These are phyloP conservation scores for Babylonia areolata DNA, from an alignment of 1,140 invertebrate species.

Conservation along the genomic window DNA sequence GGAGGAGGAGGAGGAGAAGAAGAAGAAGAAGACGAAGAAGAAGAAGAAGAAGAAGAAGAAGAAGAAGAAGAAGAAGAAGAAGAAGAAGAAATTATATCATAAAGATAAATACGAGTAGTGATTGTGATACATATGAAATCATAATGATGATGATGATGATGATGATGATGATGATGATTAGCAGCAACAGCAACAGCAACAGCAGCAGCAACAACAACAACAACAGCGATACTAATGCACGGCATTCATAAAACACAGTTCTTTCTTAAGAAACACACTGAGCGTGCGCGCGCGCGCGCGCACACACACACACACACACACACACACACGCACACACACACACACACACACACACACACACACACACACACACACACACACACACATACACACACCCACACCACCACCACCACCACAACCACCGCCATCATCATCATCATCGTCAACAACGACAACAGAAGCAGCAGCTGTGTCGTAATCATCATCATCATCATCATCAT, in stretches of 20 bases:
- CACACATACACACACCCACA: background rate
- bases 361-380: too few relatives aligned
- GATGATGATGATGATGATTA: background rate
- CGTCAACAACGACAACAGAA: slow-evolving; percentile 2
- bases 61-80: background rate
- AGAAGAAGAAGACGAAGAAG: background rate
- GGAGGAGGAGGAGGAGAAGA: background rate
- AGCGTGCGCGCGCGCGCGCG: too few relatives aligned
- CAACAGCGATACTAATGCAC: too few relatives aligned
- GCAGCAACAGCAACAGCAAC: too few relatives aligned
- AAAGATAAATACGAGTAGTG: too few relatives aligned
- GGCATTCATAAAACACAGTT: too few relatives aligned
- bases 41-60: background rate
- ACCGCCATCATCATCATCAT: slow-evolving; percentile 4
- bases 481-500: slow-evolving; percentile 28
- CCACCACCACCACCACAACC: background rate
- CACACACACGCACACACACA: too few relatives aligned
- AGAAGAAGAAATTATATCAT: background rate
- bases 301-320: too few relatives aligned
- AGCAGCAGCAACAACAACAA: too few relatives aligned
- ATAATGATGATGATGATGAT: background rate
- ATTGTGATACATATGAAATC: background rate
- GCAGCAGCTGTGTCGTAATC: slow-evolving; percentile 23
- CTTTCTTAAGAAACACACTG: too few relatives aligned
- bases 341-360: too few relatives aligned